Evolutionary conservation across 1,140 invertebrate species (phyloP).

Genomic region (Tribolium madens): DNA sequence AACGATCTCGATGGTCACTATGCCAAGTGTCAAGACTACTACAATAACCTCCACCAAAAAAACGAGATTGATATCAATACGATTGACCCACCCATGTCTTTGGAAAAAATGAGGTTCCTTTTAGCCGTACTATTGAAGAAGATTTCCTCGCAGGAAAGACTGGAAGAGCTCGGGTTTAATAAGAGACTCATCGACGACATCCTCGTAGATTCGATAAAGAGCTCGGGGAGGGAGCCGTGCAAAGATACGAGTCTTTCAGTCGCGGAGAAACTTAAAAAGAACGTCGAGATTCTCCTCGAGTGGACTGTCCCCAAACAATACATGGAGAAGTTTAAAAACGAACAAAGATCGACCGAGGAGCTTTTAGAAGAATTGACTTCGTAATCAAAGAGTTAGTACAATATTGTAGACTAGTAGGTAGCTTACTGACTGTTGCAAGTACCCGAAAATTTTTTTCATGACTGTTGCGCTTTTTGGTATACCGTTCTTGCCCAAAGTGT

Average conservation of each 20-base stretch:
- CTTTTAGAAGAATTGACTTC: constrained; percentile 80
- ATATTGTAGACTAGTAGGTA: constrained; percentile 22
- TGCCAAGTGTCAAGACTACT: constrained; percentile 66
- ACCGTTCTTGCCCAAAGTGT: constrained; percentile 27
- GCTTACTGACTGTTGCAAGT: constrained; percentile 33
- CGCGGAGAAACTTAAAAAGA: constrained; percentile 74
- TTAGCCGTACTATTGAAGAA: constrained; percentile 83
- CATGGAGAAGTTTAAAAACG: constrained; percentile 80
- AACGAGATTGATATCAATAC: constrained; percentile 56
- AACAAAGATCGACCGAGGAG: constrained; percentile 81
- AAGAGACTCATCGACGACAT: constrained; percentile 86
- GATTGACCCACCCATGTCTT: constrained; percentile 71
- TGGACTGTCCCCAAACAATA: constrained; percentile 84
- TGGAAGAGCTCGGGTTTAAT: constrained; percentile 83
- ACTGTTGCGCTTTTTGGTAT: constrained; percentile 18
- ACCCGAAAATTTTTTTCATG: neutral
- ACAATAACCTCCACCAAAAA: constrained; percentile 46
- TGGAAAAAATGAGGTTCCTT: constrained; percentile 82
- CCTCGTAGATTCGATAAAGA: constrained; percentile 80
- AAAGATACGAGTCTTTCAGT: constrained; percentile 69
- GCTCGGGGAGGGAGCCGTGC: constrained; percentile 77
- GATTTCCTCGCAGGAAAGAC: constrained; percentile 81
- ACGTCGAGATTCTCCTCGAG: constrained; percentile 81
- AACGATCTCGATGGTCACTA: constrained; percentile 76
- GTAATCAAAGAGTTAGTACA: constrained; percentile 57